Percentiles rank a stretch among this genome's conserved stretches.
phyloP scores from a whole-genome alignment of 2,113 vertebrate species.

The Oreotragus oreotragus region DNA sequence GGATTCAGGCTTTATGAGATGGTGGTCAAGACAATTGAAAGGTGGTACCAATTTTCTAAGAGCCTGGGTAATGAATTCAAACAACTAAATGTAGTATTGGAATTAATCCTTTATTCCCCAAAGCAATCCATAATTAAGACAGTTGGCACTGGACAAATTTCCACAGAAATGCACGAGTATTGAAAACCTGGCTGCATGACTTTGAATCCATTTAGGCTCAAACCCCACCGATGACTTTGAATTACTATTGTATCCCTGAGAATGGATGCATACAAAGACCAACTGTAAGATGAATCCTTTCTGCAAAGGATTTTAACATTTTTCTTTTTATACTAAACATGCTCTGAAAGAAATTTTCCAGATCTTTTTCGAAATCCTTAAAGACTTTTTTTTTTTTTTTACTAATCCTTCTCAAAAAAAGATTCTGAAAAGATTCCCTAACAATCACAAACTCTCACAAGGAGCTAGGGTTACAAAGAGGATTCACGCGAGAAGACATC shows the following conservation, averaged over 20 bases:
- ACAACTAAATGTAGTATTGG: background rate
- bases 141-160: background rate
- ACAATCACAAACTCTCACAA: background rate
- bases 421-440: background rate
- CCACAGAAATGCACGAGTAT: background rate
- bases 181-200: background rate
- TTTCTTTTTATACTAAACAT: background rate
- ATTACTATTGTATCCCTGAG: background rate
- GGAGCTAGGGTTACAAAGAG: background rate
- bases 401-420: background rate
- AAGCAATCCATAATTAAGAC: background rate
- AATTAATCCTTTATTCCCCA: conserved; percentile 42
- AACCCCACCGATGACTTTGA: background rate
- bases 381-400: background rate
- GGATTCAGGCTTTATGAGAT: background rate
- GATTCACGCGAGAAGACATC: background rate
- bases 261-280: background rate
- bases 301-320: background rate
- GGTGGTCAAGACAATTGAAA: background rate
- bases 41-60: background rate
- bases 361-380: background rate
- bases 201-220: background rate
- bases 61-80: background rate
- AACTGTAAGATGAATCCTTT: background rate
- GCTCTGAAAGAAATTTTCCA: background rate